A percentile compares a stretch with the other conserved stretches of the same genome.
phyloP scores from a whole-genome alignment of 1,140 invertebrate genomes.

The Drosophila ambigua region DNA sequence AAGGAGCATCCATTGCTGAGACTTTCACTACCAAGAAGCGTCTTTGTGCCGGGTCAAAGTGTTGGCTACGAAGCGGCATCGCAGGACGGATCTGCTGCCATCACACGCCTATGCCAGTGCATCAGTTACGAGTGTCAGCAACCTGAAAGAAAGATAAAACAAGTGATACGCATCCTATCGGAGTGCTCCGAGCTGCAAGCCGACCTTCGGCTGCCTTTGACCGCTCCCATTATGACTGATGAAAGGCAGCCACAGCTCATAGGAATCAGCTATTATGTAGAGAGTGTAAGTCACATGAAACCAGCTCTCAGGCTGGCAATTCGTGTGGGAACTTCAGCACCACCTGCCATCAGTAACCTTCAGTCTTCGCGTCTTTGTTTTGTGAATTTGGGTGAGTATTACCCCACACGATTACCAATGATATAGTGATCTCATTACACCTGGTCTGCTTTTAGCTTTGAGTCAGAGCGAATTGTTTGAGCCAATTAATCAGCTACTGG shows the following conservation, averaged over 20 bases:
- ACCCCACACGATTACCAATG: no score
- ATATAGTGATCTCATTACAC: neutral
- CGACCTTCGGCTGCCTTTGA: slow-evolving; percentile 55
- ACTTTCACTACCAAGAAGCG: slow-evolving; percentile 50
- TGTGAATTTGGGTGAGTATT: slow-evolving; percentile 52
- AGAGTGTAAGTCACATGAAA: slow-evolving; percentile 23
- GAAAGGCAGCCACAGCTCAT: slow-evolving; percentile 20
- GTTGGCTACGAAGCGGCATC: slow-evolving; percentile 39
- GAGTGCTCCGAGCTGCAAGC: slow-evolving; percentile 15
- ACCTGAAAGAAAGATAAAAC: slow-evolving; percentile 35
- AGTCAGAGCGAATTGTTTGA: slow-evolving; percentile 39
- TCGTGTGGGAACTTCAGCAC: slow-evolving; percentile 58
- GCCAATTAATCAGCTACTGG: slow-evolving; percentile 42
- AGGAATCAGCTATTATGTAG: slow-evolving; percentile 52
- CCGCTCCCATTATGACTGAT: slow-evolving; percentile 43
- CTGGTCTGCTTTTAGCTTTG: slow-evolving; percentile 27
- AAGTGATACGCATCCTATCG: slow-evolving; percentile 28
- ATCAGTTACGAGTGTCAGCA: slow-evolving; percentile 36
- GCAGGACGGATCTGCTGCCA: neutral
- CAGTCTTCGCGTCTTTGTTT: slow-evolving; percentile 32
- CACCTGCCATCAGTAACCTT: slow-evolving; percentile 16
- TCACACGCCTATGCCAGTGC: slow-evolving; percentile 45
- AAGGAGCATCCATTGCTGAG: neutral
- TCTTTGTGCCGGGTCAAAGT: slow-evolving; percentile 64
- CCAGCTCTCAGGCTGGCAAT: slow-evolving; percentile 43